phyloP scores from a whole-genome alignment of 2,113 vertebrate species.

The Prunella himalayana region DNA sequence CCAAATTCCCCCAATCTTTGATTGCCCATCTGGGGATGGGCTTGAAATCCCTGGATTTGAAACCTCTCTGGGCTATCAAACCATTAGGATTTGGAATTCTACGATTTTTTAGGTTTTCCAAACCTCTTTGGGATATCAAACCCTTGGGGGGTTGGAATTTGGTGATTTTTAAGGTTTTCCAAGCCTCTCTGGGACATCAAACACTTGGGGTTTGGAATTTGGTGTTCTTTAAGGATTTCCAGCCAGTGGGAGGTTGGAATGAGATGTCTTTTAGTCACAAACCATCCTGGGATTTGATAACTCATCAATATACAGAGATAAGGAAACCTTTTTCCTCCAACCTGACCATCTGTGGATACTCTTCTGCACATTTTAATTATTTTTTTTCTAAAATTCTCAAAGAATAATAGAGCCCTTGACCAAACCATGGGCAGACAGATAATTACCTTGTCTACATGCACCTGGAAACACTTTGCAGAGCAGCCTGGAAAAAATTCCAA shows the following conservation, averaged over 20 bases:
- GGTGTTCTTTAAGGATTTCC: neutral
- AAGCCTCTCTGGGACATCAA: neutral
- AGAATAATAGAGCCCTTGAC: neutral
- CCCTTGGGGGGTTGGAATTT: too few species aligned
- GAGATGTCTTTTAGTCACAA: neutral
- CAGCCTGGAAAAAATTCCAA: neutral
- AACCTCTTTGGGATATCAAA: fast-evolving
- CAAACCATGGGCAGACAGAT: neutral
- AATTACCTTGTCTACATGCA: neutral
- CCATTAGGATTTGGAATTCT: neutral
- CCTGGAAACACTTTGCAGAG: neutral
- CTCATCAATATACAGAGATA: fast-evolving
- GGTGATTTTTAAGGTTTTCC: neutral
- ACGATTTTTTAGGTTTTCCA: neutral
- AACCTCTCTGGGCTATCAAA: too few species aligned
- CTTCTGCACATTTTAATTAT: neutral
- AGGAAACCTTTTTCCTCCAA: neutral
- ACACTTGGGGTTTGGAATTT: too few species aligned
- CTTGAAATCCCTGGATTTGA: neutral
- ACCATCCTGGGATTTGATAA: too few species aligned
- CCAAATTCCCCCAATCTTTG: neutral
- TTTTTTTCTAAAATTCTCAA: neutral
- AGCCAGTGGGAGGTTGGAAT: neutral
- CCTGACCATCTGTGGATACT: neutral
- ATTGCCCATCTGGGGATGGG: neutral